Evolutionary conservation across 1,140 invertebrate genomes (phyloP), one percentile per base, ranked within the genome.

Genomic region (Pseudomyrmex concolor): DNA sequence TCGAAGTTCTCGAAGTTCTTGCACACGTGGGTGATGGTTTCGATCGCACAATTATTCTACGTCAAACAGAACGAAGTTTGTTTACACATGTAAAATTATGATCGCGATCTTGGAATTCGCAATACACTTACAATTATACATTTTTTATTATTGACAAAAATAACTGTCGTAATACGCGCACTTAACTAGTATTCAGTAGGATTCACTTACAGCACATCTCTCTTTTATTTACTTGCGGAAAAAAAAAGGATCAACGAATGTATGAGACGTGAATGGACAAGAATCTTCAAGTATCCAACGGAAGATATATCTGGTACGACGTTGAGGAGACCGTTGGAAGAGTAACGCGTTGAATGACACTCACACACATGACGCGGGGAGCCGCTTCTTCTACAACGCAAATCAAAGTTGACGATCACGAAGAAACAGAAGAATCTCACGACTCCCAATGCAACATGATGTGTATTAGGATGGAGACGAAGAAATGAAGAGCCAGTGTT

Each of bases 91-190:
- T 34, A 34, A 34, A 34, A 34, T 34, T 34, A 34, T 34, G 0
- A 34, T 34, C 34, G 34, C 34, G 34, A 34, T 34, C 13, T 12
- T 19, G 55, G 66, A 34, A 80, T 70, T 71, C 19, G 54, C 19
- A 48, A 45, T 66, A 80, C 19, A 71, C 54, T 70, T 80, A 80
- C 64, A 78, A 68, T 70, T 80, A 74, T 74, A 34, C 45, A 80
- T 59, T 80, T 59, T 80, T 70, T 80, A 60, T 80, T 80, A 80
- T 80, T 70, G 76, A 80, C 76, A 80, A 15, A 34, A 34, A n/a
- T 59, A 66, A 80, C 76, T 80, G 66, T 22, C 55, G 63, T 34
- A 34, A 70, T 66, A 71, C n/a, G 25, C 55, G 43, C 51, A 13
- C 54, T n/a, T 19, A n/a, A 70, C 19, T 48, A 78, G 5, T 78